Base-by-base conservation (phyloP, 2,113 vertebrate genomes). In the Erythrocercus mccallii region DNA sequence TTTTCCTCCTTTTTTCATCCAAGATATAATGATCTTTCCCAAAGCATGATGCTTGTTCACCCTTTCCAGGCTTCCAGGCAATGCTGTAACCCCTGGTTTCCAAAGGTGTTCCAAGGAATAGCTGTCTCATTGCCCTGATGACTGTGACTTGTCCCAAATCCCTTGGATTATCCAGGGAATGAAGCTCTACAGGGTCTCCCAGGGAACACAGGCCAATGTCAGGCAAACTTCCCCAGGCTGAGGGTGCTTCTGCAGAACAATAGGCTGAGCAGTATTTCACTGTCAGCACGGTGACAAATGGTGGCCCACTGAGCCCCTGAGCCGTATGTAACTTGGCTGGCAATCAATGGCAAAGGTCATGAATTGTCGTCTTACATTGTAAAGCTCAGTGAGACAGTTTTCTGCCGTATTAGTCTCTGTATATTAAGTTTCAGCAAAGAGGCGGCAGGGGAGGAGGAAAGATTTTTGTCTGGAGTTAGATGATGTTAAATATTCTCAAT, bases 371-470 rank as follows among this genome's bases (percentile, higher is more conserved):
- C 94, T 94, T 93, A 61, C 92, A 88, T 93, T 80, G 94, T 88
- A 79, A 77, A 90, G 82, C 92, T 82, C 91, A 66, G 31, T 80
- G 87, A 96, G 90, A 95, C 0, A 25, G 71, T 91, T 95, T 95
- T 86, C 88, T 92, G 88, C 71, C 1, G 3, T 91, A 72, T 95
- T 94, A 95, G 95, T 86, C 73, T 88, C 74, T 6, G 35, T 11
- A 81, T 95, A 96, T 97, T 80, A 86, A 64, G 90, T 97, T 97
- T 97, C 95, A 95, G 74, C 20, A 30, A 89, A 47, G 58, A 76
- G 51, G 65, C 87, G 65, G 77, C 17, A 70, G 53, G 35, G 81
- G 38, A 84, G 57, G 35, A 82, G 82, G 76, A 40, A 83, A 89
- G 88, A 92, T 94, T 90, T 84, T 90, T 86, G 88, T 97, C 93